phyloP scores from a whole-genome alignment of 2,113 vertebrate genomes.

The Monarcha castaneiventris region DNA sequence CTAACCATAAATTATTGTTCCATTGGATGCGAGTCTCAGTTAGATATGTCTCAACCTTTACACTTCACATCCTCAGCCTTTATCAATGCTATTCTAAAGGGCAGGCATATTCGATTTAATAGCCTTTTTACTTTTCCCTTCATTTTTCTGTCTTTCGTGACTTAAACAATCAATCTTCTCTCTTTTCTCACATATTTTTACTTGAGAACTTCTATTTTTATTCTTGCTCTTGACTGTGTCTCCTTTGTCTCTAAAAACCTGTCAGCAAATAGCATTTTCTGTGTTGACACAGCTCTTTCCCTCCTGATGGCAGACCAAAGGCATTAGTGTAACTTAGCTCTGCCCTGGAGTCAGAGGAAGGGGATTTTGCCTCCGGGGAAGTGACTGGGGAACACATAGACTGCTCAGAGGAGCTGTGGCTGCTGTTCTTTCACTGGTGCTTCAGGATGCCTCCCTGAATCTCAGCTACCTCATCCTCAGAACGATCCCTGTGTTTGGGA shows the following conservation, averaged over 20 bases:
- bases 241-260: background rate
- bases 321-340: background rate
- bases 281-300: constrained; percentile 4
- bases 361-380: background rate
- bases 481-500: accelerated
- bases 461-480: background rate
- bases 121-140: constrained; percentile 3
- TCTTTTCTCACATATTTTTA: constrained; percentile 16
- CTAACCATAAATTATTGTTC: background rate
- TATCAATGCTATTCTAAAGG: constrained; percentile 3
- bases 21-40: background rate
- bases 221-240: background rate
- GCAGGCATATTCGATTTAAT: background rate
- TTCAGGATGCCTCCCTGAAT: background rate
- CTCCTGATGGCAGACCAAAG: background rate
- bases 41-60: constrained; percentile 5
- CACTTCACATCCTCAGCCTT: background rate
- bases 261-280: constrained; percentile 3
- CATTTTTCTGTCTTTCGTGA: constrained; percentile 37
- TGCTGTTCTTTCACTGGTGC: background rate
- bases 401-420: background rate
- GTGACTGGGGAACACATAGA: background rate
- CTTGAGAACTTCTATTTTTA: constrained; percentile 9
- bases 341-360: background rate
- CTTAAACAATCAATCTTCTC: constrained; percentile 21